Evolutionary conservation across 2,888 invertebrate genomes (phyloP).

Genomic region (Trachelus stipa): DNA sequence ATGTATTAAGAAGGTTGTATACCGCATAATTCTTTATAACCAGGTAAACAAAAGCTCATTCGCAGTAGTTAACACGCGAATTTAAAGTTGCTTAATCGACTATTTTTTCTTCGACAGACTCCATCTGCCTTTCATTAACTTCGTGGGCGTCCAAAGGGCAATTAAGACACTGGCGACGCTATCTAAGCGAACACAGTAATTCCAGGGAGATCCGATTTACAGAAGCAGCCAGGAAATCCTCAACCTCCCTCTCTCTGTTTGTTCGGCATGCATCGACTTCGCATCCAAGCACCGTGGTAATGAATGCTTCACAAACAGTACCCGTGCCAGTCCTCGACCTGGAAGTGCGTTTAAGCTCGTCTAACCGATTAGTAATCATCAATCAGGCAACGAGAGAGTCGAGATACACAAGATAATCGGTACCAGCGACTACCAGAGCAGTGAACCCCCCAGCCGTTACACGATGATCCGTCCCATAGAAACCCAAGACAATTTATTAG

Average conservation of each 20-base stretch:
- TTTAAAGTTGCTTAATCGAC: no score
- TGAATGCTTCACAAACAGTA: constrained; percentile 58
- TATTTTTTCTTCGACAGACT: no score
- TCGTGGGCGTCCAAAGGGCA: neutral
- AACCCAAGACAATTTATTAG: neutral
- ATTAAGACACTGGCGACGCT: neutral
- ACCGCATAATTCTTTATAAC: no score
- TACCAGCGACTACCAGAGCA: neutral
- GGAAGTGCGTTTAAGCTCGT: constrained; percentile 62
- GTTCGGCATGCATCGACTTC: constrained; percentile 31
- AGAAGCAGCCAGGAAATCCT: neutral
- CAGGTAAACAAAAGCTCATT: no score
- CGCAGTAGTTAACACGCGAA: no score
- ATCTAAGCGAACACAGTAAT: neutral
- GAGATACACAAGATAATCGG: neutral
- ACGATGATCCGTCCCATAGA: neutral
- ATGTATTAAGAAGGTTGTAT: no score
- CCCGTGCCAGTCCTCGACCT: constrained; percentile 40
- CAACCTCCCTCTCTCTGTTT: neutral
- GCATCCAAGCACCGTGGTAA: constrained; percentile 49
- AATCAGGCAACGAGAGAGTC: constrained; percentile 19
- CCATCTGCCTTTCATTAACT: no score
- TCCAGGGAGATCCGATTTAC: neutral
- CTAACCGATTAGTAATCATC: constrained; percentile 58
- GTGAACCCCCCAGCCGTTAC: neutral